Percentiles rank a stretch among this genome's conserved stretches.
Conservation (phyloP, 2,888 invertebrate genomes). For the Taenaris catops region DNA sequence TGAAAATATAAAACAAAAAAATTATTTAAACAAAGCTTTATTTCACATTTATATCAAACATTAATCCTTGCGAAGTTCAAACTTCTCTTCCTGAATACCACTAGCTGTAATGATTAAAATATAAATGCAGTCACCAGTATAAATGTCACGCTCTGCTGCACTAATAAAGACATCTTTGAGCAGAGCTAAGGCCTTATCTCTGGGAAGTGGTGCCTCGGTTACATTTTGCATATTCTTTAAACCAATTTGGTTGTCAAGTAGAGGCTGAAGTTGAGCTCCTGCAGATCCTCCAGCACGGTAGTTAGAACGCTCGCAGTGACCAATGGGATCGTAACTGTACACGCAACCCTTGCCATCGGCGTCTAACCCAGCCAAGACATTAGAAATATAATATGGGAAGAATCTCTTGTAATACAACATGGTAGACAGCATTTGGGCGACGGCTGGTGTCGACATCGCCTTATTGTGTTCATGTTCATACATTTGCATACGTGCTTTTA, state of each 20-base stretch:
- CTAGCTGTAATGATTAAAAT: constrained; percentile 94
- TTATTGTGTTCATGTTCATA: constrained; percentile 97
- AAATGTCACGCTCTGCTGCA: constrained; percentile 98
- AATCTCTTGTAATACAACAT: constrained; percentile 98
- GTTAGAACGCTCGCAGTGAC: constrained; percentile 92
- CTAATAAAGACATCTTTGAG: constrained; percentile 98
- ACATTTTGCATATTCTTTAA: constrained; percentile 91
- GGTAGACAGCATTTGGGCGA: constrained; percentile 97
- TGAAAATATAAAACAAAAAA: constrained; percentile 29
- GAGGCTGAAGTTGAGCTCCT: constrained; percentile 93
- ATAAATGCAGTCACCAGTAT: constrained; percentile 95
- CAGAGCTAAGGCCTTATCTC: constrained; percentile 90
- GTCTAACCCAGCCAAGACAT: constrained; percentile 96
- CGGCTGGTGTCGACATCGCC: constrained; percentile 93
- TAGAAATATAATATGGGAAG: constrained; percentile 98
- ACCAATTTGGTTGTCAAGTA: constrained; percentile 97
- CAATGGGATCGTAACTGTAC: constrained; percentile 98
- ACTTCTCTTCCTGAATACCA: constrained; percentile 87
- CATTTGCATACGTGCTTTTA: constrained; percentile 95
- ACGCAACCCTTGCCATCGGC: constrained; percentile 96
- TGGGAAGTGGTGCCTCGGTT: constrained; percentile 80
- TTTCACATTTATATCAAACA: constrained; percentile 27
- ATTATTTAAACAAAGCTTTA: constrained; percentile 29
- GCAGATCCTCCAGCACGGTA: constrained; percentile 96
- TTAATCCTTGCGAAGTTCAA: constrained; percentile 94